Conservation (phyloP, 2,888 invertebrate genomes). For the Coelinius sp. region DNA sequence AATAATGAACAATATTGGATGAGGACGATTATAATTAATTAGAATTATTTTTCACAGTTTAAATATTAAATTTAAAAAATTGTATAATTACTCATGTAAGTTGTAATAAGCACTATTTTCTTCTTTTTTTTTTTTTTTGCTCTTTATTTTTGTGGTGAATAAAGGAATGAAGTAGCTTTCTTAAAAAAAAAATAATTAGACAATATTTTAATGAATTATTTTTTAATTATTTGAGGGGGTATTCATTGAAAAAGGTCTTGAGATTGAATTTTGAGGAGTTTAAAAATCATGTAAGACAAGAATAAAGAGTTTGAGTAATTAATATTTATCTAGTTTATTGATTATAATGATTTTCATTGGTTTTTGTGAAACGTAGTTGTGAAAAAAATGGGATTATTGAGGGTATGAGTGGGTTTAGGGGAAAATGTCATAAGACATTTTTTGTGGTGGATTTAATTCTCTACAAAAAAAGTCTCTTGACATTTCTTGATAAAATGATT, state of each 20-base stretch:
- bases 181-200: background rate
- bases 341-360: background rate
- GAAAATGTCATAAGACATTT: too few relatives aligned
- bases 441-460: too few relatives aligned
- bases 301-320: background rate
- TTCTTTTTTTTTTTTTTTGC: conserved; percentile 11
- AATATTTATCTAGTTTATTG: background rate
- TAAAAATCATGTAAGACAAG: background rate
- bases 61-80: conserved; percentile 11
- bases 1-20: background rate
- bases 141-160: background rate
- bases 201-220: background rate
- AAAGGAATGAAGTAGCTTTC: conserved; percentile 4
- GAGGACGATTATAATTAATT: conserved; percentile 1
- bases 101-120: conserved; percentile 17
- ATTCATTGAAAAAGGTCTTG: background rate
- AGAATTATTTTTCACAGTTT: conserved; percentile 30
- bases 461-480: too few relatives aligned
- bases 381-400: background rate
- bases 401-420: too few relatives aligned
- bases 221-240: background rate
- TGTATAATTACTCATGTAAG: conserved; percentile 7
- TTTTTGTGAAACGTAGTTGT: too few relatives aligned
- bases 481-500: too few relatives aligned
- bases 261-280: background rate